Evolutionary conservation across 2,113 vertebrate genomes (phyloP).

Genomic region (Alaudala cheleensis): DNA sequence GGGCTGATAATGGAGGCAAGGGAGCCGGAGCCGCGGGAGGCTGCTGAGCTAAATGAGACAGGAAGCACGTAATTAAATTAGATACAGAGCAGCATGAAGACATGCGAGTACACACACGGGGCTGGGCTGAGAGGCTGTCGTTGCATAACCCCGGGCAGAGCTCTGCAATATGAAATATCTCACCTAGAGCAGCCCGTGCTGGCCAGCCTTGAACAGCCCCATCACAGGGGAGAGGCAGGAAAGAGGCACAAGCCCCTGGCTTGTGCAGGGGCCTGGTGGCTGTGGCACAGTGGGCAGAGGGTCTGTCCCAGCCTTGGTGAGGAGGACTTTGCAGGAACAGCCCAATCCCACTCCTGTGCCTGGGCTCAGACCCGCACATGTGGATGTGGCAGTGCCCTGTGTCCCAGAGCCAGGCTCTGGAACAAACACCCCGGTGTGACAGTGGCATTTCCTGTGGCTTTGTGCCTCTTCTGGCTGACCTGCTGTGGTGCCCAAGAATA

Average conservation of each 20-base stretch:
- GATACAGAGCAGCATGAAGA: slow-evolving; percentile 4
- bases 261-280: not conserved
- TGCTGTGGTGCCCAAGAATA: not conserved
- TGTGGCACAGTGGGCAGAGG: accelerated
- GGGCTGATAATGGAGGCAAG: slow-evolving; percentile 24
- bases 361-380: accelerated
- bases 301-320: not conserved
- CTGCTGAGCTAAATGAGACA: slow-evolving; percentile 42
- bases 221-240: accelerated
- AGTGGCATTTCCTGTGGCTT: accelerated
- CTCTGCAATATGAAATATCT: not conserved
- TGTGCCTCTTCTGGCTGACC: not conserved
- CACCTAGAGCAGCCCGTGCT: not conserved
- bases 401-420: accelerated
- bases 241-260: accelerated
- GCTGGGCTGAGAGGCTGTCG: not conserved
- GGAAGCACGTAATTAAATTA: slow-evolving; percentile 56
- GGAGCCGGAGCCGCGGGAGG: not conserved
- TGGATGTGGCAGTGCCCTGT: not conserved
- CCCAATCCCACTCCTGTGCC: not conserved
- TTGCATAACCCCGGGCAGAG: not conserved
- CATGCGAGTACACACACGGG: not conserved
- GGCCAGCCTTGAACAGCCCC: not conserved
- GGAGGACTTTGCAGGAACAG: not conserved
- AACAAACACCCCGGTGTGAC: not conserved